Base-by-base conservation (phyloP, 2,113 vertebrate genomes). In the Gnathonemus echidnorhynchus region DNA sequence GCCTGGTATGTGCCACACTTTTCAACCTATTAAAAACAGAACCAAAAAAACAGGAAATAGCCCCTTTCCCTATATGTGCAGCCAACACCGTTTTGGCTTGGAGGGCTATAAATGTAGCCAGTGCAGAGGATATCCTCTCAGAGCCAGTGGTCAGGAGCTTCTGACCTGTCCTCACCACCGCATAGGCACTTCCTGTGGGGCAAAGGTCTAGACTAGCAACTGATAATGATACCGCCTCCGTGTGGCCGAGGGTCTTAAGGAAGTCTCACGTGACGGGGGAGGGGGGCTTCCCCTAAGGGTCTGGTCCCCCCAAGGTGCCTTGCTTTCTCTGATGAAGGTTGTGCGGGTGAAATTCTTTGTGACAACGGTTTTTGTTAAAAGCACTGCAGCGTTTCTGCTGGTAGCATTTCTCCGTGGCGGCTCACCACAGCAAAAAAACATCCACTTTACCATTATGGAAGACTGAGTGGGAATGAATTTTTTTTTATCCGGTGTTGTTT, bases 31-130 rank as follows among this genome's bases (percentile, higher is more conserved):
- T 89, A 50, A 53, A 39, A 53, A 49, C 48, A 87, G 27, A 87
- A 39, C n/a, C 89, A 66, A 93, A 74, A 66, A 95, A 95, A 95
- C 95, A 95, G 95, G 95, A 96, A 93, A 91, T 89, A 24, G 84
- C 93, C 92, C 93, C n/a, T 87, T 87, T 95, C 92, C 94, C 89
- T 46, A 70, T 27, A n/a, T 45, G 89, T 31, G 21, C 89, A 62
- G 89, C 70, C 48, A 48, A 35, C 21, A 88, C 45, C 80, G 85
- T 77, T 88, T 83, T 70, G 27, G 1, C 87, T 89, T 58, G 90
- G 90, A 52, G 88, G 50, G 70, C 11, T 88, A 86, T 88, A 92
- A 89, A 89, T 52, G 88, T 91, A 86, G 89, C 80, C 90, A 88
- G 90, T 91, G 86, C n/a, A n/a, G 50, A 93, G 94, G 93, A 93